phyloP scores from a whole-genome alignment of 1,140 invertebrate genomes.

The Adoxophyes honmai region DNA sequence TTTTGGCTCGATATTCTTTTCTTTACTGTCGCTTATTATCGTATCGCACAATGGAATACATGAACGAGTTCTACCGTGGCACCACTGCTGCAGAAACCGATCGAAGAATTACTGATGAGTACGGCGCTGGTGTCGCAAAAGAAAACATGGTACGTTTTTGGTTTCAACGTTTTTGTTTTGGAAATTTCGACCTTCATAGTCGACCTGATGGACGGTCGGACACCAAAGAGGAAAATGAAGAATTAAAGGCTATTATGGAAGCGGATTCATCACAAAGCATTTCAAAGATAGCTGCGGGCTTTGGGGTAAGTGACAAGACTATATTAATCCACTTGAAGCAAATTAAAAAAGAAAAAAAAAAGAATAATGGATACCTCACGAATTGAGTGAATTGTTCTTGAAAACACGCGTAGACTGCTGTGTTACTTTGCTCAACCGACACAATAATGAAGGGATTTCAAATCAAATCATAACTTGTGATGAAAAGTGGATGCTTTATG shows the following conservation, averaged over 20 bases:
- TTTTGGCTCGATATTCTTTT: no score
- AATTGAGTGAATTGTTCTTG: no score
- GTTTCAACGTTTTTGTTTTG: conserved; percentile 29
- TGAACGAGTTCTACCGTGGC: no score
- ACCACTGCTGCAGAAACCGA: no score
- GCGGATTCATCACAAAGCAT: conserved; percentile 24
- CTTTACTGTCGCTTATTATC: no score
- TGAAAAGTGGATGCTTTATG: conserved; percentile 25
- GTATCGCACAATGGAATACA: no score
- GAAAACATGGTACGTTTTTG: conserved; percentile 19
- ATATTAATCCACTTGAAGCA: conserved; percentile 12
- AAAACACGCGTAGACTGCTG: conserved; percentile 18
- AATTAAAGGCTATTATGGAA: conserved; percentile 28
- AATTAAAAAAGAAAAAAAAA: neutral
- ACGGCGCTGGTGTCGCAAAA: neutral
- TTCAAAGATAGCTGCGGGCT: conserved; percentile 1
- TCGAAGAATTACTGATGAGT: neutral
- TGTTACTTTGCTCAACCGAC: conserved; percentile 24
- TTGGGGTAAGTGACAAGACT: conserved; percentile 1
- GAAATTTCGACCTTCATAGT: conserved; percentile 26
- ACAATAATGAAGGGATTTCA: conserved; percentile 31
- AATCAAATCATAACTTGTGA: conserved; percentile 28
- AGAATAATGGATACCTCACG: neutral
- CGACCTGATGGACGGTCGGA: conserved; percentile 21
- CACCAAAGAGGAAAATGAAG: conserved; percentile 26